Evolutionary conservation across 2,113 vertebrate genomes (phyloP).

Genomic region (Chlorodrepanis virens): DNA sequence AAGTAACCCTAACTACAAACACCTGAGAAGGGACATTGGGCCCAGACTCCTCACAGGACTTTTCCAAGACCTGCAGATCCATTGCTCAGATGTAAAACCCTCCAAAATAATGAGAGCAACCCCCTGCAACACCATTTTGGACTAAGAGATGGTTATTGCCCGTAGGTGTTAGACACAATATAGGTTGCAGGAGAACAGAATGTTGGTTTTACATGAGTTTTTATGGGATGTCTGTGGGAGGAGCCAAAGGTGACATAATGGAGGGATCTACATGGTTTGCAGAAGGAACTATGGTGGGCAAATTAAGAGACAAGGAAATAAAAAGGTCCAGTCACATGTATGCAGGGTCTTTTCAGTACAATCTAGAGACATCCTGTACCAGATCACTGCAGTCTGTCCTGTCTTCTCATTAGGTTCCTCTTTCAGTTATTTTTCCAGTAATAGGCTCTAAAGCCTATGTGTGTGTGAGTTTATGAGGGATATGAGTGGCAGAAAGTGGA

Average conservation of each 20-base stretch:
- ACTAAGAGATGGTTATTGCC: neutral
- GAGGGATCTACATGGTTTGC: neutral
- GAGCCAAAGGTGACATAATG: neutral
- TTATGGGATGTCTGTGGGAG: neutral
- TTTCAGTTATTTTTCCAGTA: neutral
- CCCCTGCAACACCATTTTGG: neutral
- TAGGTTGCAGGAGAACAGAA: neutral
- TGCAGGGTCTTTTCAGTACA: neutral
- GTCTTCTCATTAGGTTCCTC: neutral
- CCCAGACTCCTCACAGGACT: neutral
- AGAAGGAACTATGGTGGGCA: neutral
- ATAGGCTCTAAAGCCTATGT: neutral
- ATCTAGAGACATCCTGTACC: neutral
- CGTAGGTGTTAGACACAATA: neutral
- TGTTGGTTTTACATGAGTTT: neutral
- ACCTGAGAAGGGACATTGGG: neutral
- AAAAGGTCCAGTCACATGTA: rapidly evolving
- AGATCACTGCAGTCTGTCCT: neutral
- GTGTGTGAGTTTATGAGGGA: neutral
- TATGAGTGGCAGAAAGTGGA: neutral
- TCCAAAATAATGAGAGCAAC: neutral
- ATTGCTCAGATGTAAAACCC: neutral
- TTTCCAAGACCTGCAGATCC: neutral
- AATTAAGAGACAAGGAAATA: neutral
- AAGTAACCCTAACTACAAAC: neutral